These are phyloP conservation scores for Scophthalmus maximus DNA, from an alignment of 2,113 vertebrate genomes.

Conservation along the genomic window DNA sequence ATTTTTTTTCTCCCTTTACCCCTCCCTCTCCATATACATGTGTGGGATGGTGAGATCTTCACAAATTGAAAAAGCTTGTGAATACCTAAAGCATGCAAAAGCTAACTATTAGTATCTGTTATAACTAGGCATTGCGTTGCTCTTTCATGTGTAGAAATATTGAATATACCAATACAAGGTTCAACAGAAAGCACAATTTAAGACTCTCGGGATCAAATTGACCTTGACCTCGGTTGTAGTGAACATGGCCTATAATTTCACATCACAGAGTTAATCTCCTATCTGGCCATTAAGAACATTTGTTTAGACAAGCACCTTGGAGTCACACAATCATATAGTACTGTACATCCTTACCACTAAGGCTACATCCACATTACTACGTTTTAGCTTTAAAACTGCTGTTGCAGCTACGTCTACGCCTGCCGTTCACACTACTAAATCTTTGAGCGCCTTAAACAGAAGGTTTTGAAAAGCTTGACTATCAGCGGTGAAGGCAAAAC, in stretches of 20 bases:
- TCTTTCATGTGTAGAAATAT: slow-evolving; percentile 50
- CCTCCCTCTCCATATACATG: slow-evolving; percentile 15
- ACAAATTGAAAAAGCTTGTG: slow-evolving; percentile 27
- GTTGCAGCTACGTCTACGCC: no score
- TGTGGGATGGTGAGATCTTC: slow-evolving; percentile 31
- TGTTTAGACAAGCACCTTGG: neutral
- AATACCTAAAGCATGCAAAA: slow-evolving; percentile 60
- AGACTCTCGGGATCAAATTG: slow-evolving; percentile 80
- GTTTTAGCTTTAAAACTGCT: no score
- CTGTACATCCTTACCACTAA: no score
- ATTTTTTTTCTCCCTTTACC: neutral
- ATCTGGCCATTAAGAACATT: neutral
- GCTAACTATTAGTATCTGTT: slow-evolving; percentile 50
- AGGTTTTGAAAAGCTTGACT: no score
- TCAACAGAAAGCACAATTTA: slow-evolving; percentile 83
- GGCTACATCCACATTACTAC: no score
- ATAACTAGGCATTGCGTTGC: slow-evolving; percentile 28
- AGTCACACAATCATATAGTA: neutral
- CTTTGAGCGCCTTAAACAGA: no score
- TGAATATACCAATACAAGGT: slow-evolving; percentile 29
- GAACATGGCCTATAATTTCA: no score
- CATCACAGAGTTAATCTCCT: neutral
- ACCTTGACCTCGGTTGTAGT: neutral
- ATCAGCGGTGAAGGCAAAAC: no score
- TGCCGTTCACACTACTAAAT: no score